phyloP scores from a whole-genome alignment of 2,113 vertebrate species.

The Tonatia bakeri region DNA sequence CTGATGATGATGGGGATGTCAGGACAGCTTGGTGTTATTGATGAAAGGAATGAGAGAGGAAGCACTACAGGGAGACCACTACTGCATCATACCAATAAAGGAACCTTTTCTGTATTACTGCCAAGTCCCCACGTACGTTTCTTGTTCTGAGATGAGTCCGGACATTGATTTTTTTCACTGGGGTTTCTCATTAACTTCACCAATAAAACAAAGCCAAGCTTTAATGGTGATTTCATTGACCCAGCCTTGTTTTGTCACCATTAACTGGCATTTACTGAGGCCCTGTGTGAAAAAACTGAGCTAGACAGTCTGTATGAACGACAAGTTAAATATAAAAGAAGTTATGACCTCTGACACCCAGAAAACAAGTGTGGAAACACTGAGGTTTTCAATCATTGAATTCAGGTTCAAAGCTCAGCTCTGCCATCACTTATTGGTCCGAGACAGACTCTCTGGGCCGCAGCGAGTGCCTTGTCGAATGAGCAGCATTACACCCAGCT shows the following conservation, averaged over 20 bases:
- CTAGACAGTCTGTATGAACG: background rate
- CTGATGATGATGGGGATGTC: background rate
- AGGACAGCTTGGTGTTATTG: background rate
- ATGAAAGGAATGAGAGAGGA: background rate
- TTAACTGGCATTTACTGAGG: background rate
- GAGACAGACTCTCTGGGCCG: background rate
- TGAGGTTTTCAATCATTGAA: background rate
- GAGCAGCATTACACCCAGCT: background rate
- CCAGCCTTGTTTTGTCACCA: background rate
- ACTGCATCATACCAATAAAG: background rate
- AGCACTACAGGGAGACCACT: background rate
- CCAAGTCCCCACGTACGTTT: background rate
- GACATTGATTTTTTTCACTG: slow-evolving; percentile 11
- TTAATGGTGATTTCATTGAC: slow-evolving; percentile 29
- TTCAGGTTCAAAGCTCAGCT: background rate
- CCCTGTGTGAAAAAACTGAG: background rate
- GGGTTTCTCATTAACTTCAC: slow-evolving; percentile 19
- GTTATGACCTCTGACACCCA: background rate
- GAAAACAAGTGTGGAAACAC: background rate
- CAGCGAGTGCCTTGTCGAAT: background rate
- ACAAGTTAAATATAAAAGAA: background rate
- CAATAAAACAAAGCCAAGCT: slow-evolving; percentile 10
- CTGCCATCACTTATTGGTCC: background rate
- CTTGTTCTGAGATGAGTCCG: background rate
- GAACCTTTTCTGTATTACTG: background rate